phyloP scores from a whole-genome alignment of 2,113 vertebrate species.

The Fregetta grallaria region DNA sequence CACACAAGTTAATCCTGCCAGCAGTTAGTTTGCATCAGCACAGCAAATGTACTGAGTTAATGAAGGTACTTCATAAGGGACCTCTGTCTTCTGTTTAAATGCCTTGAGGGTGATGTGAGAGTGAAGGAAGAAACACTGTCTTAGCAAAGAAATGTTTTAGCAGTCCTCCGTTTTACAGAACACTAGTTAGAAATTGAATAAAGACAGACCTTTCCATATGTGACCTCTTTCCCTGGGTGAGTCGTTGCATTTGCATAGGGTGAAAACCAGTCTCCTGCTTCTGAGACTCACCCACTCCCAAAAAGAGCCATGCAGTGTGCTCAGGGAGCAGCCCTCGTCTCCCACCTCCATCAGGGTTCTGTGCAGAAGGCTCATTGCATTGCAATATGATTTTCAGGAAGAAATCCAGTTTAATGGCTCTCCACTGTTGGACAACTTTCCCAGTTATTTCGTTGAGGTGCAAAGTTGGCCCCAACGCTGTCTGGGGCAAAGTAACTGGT shows the following conservation, averaged over 20 bases:
- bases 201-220: background rate
- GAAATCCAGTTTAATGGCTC: background rate
- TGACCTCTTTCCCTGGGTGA: background rate
- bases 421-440: background rate
- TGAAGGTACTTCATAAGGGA: background rate
- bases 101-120: background rate
- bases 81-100: background rate
- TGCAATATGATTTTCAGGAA: background rate
- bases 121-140: background rate
- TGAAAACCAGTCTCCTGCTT: background rate
- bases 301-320: background rate
- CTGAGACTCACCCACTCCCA: background rate
- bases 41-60: background rate
- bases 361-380: background rate
- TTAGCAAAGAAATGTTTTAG: background rate
- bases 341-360: background rate
- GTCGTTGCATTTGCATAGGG: background rate
- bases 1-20: background rate
- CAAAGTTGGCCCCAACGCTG: background rate
- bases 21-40: background rate
- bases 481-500: background rate
- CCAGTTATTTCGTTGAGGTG: background rate
- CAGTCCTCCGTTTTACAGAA: background rate
- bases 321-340: background rate
- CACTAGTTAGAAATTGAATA: background rate